Percentiles rank a stretch among this genome's conserved stretches.
These are phyloP conservation scores for Dynastes maya DNA, from an alignment of 2,888 invertebrate species.

Conservation along the genomic window DNA sequence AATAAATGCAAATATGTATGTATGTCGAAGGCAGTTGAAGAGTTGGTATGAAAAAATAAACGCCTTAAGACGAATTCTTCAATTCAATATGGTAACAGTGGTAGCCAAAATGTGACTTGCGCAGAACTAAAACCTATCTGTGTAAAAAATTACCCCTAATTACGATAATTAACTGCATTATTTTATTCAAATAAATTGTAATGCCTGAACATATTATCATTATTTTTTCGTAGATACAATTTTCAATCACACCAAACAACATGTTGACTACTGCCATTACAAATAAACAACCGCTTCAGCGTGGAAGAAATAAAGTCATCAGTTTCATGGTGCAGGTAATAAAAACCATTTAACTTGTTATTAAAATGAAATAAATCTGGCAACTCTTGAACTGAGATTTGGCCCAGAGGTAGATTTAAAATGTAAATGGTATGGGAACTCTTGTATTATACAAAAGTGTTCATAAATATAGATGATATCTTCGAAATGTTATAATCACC, in stretches of 20 bases:
- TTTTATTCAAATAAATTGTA: background rate
- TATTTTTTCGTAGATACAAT: background rate
- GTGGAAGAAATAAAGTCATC: slow-evolving; percentile 50
- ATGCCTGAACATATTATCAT: background rate
- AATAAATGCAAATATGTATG: slow-evolving; percentile 38
- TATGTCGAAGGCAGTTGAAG: background rate
- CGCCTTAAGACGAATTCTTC: slow-evolving; percentile 29
- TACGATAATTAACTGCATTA: background rate
- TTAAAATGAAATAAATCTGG: slow-evolving; percentile 52
- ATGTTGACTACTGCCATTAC: slow-evolving; percentile 30
- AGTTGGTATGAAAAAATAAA: slow-evolving; percentile 26
- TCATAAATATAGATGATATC: slow-evolving; percentile 52
- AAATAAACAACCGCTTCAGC: slow-evolving; percentile 17
- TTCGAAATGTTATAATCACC: slow-evolving; percentile 48
- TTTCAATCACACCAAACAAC: background rate
- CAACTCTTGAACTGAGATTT: slow-evolving; percentile 33
- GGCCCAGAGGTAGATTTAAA: slow-evolving; percentile 50
- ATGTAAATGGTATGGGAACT: slow-evolving; percentile 51
- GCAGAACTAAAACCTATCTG: background rate
- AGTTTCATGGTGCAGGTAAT: slow-evolving; percentile 48
- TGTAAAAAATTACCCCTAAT: background rate
- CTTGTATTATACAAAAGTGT: slow-evolving; percentile 47
- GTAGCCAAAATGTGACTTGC: slow-evolving; percentile 15
- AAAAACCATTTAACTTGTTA: slow-evolving; percentile 51
- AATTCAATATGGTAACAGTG: slow-evolving; percentile 31